Conservation (phyloP, 2,797 vertebrate genomes). For the Sebastolobus alascanus region DNA sequence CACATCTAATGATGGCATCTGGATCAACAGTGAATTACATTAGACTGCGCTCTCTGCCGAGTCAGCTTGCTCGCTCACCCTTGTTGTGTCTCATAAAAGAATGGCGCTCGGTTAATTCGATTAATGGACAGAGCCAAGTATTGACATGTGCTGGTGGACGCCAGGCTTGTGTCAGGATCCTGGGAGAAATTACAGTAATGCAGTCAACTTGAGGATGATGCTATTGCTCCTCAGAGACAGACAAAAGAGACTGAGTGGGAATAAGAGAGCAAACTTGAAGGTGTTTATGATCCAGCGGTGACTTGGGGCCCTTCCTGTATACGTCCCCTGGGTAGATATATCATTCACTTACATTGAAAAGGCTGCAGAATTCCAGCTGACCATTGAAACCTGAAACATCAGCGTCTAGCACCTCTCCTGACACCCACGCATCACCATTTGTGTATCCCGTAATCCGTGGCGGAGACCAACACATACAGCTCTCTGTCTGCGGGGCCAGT, state of each 20-base stretch:
- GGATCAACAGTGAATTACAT: constrained; percentile 5
- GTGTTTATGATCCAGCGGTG: constrained; percentile 66
- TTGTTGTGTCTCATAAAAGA: constrained; percentile 56
- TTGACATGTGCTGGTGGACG: constrained; percentile 51
- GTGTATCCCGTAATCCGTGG: constrained; percentile 56
- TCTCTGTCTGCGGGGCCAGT: constrained; percentile 43
- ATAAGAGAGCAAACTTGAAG: constrained; percentile 66
- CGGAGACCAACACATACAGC: constrained; percentile 45
- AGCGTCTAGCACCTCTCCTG: constrained; percentile 56
- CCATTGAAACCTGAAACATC: constrained; percentile 67
- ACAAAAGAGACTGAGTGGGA: constrained; percentile 60
- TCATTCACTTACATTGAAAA: constrained; percentile 52
- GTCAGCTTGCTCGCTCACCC: constrained; percentile 26
- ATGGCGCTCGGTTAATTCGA: constrained; percentile 25
- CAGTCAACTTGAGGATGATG: constrained; percentile 28
- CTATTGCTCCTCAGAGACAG: constrained; percentile 66
- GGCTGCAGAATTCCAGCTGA: constrained; percentile 54
- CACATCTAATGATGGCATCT: not conserved
- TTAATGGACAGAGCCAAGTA: constrained; percentile 60
- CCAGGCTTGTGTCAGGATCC: constrained; percentile 48
- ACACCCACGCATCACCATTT: constrained; percentile 65
- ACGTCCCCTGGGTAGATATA: constrained; percentile 60
- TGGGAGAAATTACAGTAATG: constrained; percentile 61
- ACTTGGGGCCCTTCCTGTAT: constrained; percentile 61
- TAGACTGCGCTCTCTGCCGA: constrained; percentile 33